Percentiles rank a stretch among this genome's conserved stretches.
Evolutionary conservation across 2,888 invertebrate species (phyloP).

Genomic region (Drosophila robusta): DNA sequence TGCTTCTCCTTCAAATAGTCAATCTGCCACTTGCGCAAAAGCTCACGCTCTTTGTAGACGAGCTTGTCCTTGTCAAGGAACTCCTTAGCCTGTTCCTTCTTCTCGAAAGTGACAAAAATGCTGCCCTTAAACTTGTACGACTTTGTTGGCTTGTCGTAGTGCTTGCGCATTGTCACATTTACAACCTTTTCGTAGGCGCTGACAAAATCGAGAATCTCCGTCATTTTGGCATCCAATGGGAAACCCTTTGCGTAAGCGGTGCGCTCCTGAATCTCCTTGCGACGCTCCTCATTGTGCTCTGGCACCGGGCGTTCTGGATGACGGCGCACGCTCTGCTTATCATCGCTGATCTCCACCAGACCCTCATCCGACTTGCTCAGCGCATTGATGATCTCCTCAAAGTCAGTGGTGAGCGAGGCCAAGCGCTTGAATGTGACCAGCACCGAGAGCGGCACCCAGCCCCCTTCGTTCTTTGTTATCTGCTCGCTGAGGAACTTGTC

Average conservation of each 20-base stretch:
- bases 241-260: constrained; percentile 96
- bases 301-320: constrained; percentile 89
- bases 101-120: constrained; percentile 94
- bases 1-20: constrained; percentile 89
- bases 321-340: constrained; percentile 88
- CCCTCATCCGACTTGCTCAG: constrained; percentile 90
- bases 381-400: constrained; percentile 90
- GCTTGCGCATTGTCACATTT: constrained; percentile 88
- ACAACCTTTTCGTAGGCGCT: constrained; percentile 89
- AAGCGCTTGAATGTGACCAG: constrained; percentile 96
- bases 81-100: constrained; percentile 91
- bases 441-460: constrained; percentile 94
- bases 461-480: constrained; percentile 93
- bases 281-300: constrained; percentile 92
- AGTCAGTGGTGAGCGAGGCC: constrained; percentile 89
- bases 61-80: constrained; percentile 90
- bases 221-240: constrained; percentile 88
- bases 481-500: constrained; percentile 97
- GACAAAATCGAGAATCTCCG: constrained; percentile 91
- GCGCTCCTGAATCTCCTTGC: constrained; percentile 90
- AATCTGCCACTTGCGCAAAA: constrained; percentile 90
- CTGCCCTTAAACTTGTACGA: constrained; percentile 94
- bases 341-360: constrained; percentile 89
- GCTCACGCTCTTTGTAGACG: constrained; percentile 88
- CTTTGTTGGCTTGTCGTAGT: constrained; percentile 88